phyloP scores from a whole-genome alignment of 2,888 invertebrate genomes.

The Drosophila mettleri region DNA sequence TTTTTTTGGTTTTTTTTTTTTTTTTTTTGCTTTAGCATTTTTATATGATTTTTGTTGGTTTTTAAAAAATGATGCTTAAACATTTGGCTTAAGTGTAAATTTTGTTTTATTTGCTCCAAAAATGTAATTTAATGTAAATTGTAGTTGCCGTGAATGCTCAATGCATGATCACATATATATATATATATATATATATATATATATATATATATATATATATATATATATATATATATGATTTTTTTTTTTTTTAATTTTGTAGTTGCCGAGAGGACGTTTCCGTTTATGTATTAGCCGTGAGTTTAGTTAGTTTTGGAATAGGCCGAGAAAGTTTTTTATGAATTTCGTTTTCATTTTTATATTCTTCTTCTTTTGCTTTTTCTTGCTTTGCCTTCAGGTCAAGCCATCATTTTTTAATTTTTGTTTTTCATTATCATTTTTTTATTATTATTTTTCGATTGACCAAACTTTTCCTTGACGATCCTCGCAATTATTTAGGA shows the following conservation, averaged over 20 bases:
- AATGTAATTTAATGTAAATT: slow-evolving; percentile 72
- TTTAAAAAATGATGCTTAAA: slow-evolving; percentile 83
- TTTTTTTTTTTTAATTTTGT: slow-evolving; percentile 39
- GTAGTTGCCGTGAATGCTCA: slow-evolving; percentile 65
- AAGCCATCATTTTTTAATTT: slow-evolving; percentile 50
- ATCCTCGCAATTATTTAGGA: slow-evolving; percentile 20
- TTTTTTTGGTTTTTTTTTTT: neutral
- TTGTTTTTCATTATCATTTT: slow-evolving; percentile 37
- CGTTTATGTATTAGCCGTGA: slow-evolving; percentile 58
- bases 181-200: neutral
- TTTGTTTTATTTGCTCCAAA: slow-evolving; percentile 78
- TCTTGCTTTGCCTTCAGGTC: slow-evolving; percentile 44
- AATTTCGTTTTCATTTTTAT: slow-evolving; percentile 26
- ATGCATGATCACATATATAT: slow-evolving; percentile 24
- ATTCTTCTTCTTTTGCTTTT: slow-evolving; percentile 8
- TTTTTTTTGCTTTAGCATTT: slow-evolving; percentile 43
- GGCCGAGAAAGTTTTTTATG: slow-evolving; percentile 54
- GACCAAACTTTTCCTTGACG: slow-evolving; percentile 54
- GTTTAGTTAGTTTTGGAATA: slow-evolving; percentile 52
- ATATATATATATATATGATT: neutral
- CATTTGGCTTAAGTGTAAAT: slow-evolving; percentile 73
- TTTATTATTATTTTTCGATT: slow-evolving; percentile 20
- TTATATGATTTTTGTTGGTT: slow-evolving; percentile 26
- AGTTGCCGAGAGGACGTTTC: slow-evolving; percentile 64
- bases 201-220: no score